Conservation (phyloP, 2,797 vertebrate species). For the Selene dorsalis region DNA sequence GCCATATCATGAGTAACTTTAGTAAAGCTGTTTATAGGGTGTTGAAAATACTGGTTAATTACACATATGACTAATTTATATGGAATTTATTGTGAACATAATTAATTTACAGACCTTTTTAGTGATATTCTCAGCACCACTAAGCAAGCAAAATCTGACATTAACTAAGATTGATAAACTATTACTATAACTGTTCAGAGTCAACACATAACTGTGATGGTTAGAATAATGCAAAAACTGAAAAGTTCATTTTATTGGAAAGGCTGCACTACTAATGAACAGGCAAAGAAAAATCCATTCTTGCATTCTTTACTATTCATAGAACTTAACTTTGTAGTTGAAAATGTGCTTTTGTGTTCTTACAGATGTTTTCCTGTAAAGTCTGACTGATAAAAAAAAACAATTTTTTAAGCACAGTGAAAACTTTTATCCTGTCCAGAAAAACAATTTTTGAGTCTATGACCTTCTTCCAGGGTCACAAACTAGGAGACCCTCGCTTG, state of each 20-base stretch:
- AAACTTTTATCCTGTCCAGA: constrained; percentile 10
- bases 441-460: constrained; percentile 35
- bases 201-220: constrained; percentile 3
- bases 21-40: not conserved
- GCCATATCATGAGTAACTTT: constrained; percentile 7
- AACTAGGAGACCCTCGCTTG: constrained; percentile 44
- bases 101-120: not conserved
- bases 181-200: constrained; percentile 10
- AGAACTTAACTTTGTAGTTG: constrained; percentile 13
- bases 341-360: not conserved
- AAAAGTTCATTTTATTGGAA: constrained; percentile 29
- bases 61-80: too few species aligned
- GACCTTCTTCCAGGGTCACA: constrained; percentile 54
- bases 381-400: constrained; percentile 14
- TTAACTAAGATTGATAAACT: constrained; percentile 2
- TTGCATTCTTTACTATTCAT: too few species aligned
- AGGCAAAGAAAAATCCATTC: constrained; percentile 12
- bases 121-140: not conserved
- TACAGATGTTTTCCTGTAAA: constrained; percentile 18
- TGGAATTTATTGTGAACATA: not conserved
- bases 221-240: constrained; percentile 16
- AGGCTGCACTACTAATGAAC: not conserved
- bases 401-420: constrained; percentile 21
- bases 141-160: not conserved
- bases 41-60: not conserved